Percentiles rank a stretch among this genome's conserved stretches.
phyloP scores from a whole-genome alignment of 2,888 invertebrate genomes.

The Sinelater perroti region DNA sequence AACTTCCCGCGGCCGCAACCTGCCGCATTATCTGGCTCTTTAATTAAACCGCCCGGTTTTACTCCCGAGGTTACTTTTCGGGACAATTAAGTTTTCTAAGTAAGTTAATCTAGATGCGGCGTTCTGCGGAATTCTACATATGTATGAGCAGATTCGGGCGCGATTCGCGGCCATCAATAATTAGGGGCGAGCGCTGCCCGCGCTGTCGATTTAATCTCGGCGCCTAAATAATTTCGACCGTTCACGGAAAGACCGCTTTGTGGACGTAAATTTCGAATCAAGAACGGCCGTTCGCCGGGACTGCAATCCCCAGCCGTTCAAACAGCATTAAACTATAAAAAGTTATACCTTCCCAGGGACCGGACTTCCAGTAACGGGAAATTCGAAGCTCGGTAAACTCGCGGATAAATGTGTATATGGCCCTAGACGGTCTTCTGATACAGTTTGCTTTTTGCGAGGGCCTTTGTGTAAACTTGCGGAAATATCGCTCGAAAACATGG shows the following conservation, averaged over 20 bases:
- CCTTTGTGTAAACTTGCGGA: neutral
- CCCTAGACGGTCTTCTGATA: constrained; percentile 26
- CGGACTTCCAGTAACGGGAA: constrained; percentile 35
- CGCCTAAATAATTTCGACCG: neutral
- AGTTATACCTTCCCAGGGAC: constrained; percentile 41
- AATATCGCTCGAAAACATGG: neutral
- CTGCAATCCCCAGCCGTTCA: constrained; percentile 37
- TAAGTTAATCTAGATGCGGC: neutral
- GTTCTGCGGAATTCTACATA: no score
- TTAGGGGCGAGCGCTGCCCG: neutral
- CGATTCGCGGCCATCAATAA: neutral
- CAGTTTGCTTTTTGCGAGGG: constrained; percentile 21
- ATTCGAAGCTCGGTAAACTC: constrained; percentile 29
- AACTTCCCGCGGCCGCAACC: neutral
- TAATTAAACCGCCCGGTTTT: constrained; percentile 2
- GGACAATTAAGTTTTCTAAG: neutral
- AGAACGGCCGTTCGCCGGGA: constrained; percentile 25
- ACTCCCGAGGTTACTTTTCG: neutral
- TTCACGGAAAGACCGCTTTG: constrained; percentile 3
- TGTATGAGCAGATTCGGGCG: no score
- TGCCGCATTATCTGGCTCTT: neutral
- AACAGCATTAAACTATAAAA: constrained; percentile 45
- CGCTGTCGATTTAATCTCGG: no score
- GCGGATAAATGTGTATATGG: constrained; percentile 30
- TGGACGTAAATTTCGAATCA: constrained; percentile 20